Percentiles rank a stretch among this genome's conserved stretches.
Evolutionary conservation across 2,797 vertebrate species (phyloP).

Genomic region (Melanotaenia trifasciata): DNA sequence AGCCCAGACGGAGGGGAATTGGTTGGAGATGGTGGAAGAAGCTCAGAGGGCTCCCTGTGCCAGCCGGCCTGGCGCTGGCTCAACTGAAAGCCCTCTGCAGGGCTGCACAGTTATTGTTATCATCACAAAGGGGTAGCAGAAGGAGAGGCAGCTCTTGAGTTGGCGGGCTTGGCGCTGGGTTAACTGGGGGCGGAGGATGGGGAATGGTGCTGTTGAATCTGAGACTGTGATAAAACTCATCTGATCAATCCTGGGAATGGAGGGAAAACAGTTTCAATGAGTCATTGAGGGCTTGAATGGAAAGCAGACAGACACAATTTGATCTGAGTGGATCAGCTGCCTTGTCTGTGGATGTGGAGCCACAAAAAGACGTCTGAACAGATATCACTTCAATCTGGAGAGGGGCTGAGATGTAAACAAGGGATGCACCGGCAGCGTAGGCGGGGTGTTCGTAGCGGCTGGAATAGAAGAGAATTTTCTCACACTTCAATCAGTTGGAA

Average conservation of each 20-base stretch:
- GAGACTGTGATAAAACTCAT: constrained; percentile 57
- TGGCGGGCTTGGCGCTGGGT: constrained; percentile 74
- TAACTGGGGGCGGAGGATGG: constrained; percentile 63
- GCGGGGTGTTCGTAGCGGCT: constrained; percentile 61
- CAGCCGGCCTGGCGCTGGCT: constrained; percentile 71
- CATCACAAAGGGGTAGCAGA: constrained; percentile 80
- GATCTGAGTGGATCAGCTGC: constrained; percentile 44
- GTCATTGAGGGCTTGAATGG: constrained; percentile 52
- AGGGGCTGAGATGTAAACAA: constrained; percentile 63
- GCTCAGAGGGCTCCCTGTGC: constrained; percentile 72
- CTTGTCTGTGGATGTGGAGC: constrained; percentile 29
- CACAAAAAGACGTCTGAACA: constrained; percentile 49
- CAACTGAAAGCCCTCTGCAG: constrained; percentile 72
- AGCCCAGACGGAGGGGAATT: constrained; percentile 68
- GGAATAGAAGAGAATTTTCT: constrained; percentile 71
- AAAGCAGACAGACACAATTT: constrained; percentile 55
- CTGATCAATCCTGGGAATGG: constrained; percentile 56
- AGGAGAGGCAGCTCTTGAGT: constrained; percentile 78
- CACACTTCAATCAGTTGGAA: constrained; percentile 71
- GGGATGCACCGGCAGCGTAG: constrained; percentile 60
- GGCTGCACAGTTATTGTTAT: constrained; percentile 78
- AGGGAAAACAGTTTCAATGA: constrained; percentile 53
- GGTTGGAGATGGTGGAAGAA: constrained; percentile 73
- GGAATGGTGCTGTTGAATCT: constrained; percentile 60
- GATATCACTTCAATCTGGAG: constrained; percentile 55